Evolutionary conservation across 2,797 vertebrate species (phyloP).

Genomic region (Fundulus diaphanus): DNA sequence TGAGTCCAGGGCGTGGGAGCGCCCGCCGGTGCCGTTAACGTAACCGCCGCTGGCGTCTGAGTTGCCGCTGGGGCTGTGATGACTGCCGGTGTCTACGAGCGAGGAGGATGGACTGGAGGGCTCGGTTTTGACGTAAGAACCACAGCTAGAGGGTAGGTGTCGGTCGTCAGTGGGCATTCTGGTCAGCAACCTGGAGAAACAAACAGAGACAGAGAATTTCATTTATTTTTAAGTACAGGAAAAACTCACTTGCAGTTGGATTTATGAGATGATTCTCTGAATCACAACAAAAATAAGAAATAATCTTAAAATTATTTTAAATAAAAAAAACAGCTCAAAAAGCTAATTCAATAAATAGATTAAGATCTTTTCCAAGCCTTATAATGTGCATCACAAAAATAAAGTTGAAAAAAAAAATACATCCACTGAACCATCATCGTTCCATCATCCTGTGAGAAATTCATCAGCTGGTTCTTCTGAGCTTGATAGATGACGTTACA

Average conservation of each 20-base stretch:
- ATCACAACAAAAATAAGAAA: not conserved
- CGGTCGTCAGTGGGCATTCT: constrained; percentile 90
- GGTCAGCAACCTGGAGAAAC: constrained; percentile 84
- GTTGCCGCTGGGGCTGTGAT: constrained; percentile 90
- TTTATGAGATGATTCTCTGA: not conserved
- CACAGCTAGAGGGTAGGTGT: constrained; percentile 88
- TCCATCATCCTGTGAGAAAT: constrained; percentile 53
- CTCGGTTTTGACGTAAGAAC: constrained; percentile 93
- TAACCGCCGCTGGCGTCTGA: constrained; percentile 90
- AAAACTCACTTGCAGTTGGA: not conserved
- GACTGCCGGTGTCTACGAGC: constrained; percentile 88
- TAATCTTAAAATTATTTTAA: too few relatives aligned
- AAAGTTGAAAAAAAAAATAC: constrained; percentile 25
- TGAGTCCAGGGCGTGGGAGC: constrained; percentile 87
- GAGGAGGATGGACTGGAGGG: constrained; percentile 90
- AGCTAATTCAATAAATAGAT: not conserved
- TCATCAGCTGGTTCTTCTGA: constrained; percentile 61
- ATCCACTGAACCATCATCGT: constrained; percentile 40
- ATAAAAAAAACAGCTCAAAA: not conserved
- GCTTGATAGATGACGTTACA: constrained; percentile 72
- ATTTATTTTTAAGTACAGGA: constrained; percentile 9
- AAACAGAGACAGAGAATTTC: constrained; percentile 10
- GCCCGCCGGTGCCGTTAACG: constrained; percentile 79
- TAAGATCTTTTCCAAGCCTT: not conserved
- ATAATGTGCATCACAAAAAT: constrained; percentile 16